Evolutionary conservation across 2,797 vertebrate genomes (phyloP), one percentile per base, ranked within the genome.

Genomic region (Diceros bicornis): DNA sequence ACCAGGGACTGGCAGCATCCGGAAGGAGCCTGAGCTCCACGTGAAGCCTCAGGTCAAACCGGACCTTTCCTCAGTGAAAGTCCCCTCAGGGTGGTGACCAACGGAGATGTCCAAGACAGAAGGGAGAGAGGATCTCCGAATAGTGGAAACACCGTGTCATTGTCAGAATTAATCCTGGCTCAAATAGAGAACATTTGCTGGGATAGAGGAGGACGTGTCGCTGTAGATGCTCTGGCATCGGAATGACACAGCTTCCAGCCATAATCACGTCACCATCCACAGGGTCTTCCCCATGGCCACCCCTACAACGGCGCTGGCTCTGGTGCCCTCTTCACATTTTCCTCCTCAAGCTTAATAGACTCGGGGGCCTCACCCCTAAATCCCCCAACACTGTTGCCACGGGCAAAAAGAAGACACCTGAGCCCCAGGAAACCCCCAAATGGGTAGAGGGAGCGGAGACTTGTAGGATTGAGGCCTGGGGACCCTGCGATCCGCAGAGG

Each of bases 301-400:
- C 47, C 74, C 74, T 17, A 0, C 0, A 27, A 6, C 20, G 47
- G 50, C 7, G n/a, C 75, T 6, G 52, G 25, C 23, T 21, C 6
- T 2, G n/a, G 4, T 0, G 4, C 2, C 23, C 7, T 23, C 13
- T 18, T 2, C 3, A 20, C 0, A 0, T n/a, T n/a, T 64, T 34
- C n/a, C 32, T 14, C 23, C 59, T 27, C 55, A 7, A 7, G 29
- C 20, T 3, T 6, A 6, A 21, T 0, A 11, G 17, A 7, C 59
- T 16, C 44, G 1, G 6, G 11, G 72, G 20, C 32, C 10, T 17
- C 57, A 27, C 2, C 21, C 32, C 16, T 52, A 7, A 13, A 44
- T 32, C 13, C n/a, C 44, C 47, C 14, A 0, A 1, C 2, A 23
- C 16, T 41, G 13, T 12, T 12, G 1, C 29, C 0, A n/a, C 21